These are phyloP conservation scores for Steatornis caripensis DNA, from an alignment of 2,113 vertebrate genomes.

Conservation along the genomic window DNA sequence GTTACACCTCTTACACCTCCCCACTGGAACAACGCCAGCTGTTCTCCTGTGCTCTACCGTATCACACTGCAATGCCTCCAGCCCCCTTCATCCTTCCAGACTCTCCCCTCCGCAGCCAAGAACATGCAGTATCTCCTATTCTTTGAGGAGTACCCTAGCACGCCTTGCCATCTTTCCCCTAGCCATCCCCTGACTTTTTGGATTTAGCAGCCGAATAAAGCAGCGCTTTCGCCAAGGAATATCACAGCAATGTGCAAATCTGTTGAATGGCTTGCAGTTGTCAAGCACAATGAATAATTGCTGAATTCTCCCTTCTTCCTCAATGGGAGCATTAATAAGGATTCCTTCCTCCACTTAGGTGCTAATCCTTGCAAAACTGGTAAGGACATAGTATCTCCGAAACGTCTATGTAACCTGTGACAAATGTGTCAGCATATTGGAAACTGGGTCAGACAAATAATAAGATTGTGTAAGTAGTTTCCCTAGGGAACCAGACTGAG, in stretches of 20 bases:
- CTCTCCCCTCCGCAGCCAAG: background rate
- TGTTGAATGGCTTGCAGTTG: background rate
- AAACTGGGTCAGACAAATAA: conserved; percentile 57
- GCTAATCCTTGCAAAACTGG: conserved; percentile 5
- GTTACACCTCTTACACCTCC: background rate
- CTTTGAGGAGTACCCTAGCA: background rate
- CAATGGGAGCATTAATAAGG: background rate
- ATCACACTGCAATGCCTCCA: background rate
- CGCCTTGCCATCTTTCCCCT: background rate
- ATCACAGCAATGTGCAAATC: background rate
- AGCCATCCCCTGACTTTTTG: background rate
- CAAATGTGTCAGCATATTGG: conserved; percentile 18
- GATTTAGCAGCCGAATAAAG: background rate
- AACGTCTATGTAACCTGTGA: background rate
- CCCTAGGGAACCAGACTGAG: conserved; percentile 49
- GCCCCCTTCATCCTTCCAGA: background rate
- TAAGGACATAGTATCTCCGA: background rate
- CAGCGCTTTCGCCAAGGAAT: background rate
- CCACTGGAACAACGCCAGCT: background rate
- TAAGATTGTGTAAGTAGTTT: conserved; percentile 15
- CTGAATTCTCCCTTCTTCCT: background rate
- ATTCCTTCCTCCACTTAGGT: background rate
- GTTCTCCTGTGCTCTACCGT: background rate
- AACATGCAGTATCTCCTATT: background rate
- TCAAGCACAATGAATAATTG: background rate